Percentiles rank a stretch among this genome's conserved stretches.
phyloP scores from a whole-genome alignment of 2,888 invertebrate species.

The Parasteatoda lunata region DNA sequence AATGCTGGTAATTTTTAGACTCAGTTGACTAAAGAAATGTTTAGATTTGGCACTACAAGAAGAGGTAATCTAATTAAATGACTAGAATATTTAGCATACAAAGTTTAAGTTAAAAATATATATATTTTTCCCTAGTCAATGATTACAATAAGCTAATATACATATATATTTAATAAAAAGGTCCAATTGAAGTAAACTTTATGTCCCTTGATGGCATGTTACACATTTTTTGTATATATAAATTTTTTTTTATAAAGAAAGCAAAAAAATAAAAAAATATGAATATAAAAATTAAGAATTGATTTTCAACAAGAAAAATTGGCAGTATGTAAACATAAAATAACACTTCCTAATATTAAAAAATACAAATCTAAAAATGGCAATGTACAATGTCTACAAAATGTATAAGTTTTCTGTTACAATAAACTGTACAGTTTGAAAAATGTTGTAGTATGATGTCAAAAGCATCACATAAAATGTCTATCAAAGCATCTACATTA shows the following conservation, averaged over 20 bases:
- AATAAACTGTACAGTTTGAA: constrained; percentile 22
- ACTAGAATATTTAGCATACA: no score
- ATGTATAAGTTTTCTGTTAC: constrained; percentile 38
- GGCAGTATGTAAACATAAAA: constrained; percentile 41
- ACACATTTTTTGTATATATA: neutral
- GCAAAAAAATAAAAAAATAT: constrained; percentile 41
- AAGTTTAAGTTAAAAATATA: neutral
- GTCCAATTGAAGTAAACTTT: neutral
- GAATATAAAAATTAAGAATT: constrained; percentile 39
- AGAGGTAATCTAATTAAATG: no score
- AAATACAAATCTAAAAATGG: constrained; percentile 58
- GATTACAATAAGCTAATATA: constrained; percentile 3
- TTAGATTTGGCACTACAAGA: no score
- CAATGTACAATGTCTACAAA: constrained; percentile 62
- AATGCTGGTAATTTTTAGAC: no score
- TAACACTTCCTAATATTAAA: constrained; percentile 36
- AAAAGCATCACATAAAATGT: neutral
- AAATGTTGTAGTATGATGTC: neutral
- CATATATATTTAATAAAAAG: neutral
- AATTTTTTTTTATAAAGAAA: constrained; percentile 44
- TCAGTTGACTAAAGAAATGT: no score
- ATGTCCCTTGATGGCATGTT: constrained; percentile 20
- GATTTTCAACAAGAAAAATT: constrained; percentile 36
- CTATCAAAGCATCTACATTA: neutral
- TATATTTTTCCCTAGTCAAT: neutral